A percentile compares a stretch with the other conserved stretches of the same genome.
Evolutionary conservation across 2,797 vertebrate genomes (phyloP).

Genomic region (Schizothorax lantsangensis): DNA sequence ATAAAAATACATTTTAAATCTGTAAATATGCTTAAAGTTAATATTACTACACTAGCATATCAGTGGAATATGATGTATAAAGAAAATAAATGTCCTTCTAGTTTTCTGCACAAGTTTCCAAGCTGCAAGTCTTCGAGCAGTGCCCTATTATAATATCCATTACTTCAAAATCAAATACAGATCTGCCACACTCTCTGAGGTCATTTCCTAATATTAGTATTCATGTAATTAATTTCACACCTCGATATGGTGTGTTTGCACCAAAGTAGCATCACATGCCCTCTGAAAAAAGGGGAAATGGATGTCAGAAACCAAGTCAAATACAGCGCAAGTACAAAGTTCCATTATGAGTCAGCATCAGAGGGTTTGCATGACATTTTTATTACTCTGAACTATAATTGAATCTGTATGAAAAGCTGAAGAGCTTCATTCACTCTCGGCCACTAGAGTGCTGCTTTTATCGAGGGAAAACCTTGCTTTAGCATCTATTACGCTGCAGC

Average conservation of each 20-base stretch:
- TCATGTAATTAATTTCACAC: not conserved
- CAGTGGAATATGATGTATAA: not conserved
- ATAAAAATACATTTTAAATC: not conserved
- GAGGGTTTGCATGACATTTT: conserved; percentile 24
- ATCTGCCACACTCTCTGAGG: not conserved
- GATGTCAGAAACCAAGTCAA: conserved; percentile 11
- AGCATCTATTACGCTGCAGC: conserved; percentile 13
- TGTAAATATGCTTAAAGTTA: not conserved
- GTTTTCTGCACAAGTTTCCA: not conserved
- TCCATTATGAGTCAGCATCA: conserved; percentile 46
- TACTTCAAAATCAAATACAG: conserved; percentile 10
- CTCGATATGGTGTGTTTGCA: conserved; percentile 2
- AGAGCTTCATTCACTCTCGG: conserved; percentile 35
- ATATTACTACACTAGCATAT: not conserved
- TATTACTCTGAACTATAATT: conserved; percentile 35
- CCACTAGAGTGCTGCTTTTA: conserved; percentile 26
- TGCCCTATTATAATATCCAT: not conserved
- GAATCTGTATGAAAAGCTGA: conserved; percentile 39
- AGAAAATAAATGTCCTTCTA: not conserved
- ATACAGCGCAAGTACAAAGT: conserved; percentile 25
- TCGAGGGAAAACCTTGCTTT: conserved; percentile 17
- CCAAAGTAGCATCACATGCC: not conserved
- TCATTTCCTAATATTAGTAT: not conserved
- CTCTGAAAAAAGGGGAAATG: not conserved
- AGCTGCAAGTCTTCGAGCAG: not conserved